These are phyloP conservation scores for Saccostrea glomerata DNA, from an alignment of 1,140 invertebrate genomes.

Conservation along the genomic window DNA sequence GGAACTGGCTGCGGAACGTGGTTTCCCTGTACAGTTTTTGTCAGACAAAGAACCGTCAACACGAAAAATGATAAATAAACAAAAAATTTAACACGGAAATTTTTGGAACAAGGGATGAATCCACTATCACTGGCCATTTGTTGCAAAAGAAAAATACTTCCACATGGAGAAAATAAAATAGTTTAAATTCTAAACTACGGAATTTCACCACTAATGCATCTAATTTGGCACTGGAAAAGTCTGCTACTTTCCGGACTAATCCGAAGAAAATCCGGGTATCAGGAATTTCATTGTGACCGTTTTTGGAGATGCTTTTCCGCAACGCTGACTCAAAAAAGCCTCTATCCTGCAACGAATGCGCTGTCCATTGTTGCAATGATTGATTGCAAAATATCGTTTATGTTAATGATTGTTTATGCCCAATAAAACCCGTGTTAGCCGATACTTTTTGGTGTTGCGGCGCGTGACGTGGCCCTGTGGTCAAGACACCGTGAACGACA, in stretches of 20 bases:
- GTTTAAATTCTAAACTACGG: background rate
- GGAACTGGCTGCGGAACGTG: background rate
- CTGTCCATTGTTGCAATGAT: background rate
- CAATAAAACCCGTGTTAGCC: conserved; percentile 6
- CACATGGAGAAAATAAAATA: background rate
- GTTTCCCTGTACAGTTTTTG: background rate
- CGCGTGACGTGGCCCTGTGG: conserved; percentile 13
- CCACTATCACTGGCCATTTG: background rate
- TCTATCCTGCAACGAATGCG: background rate
- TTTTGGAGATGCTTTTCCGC: background rate
- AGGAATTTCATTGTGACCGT: background rate
- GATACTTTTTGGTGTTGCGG: background rate
- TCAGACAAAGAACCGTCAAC: background rate
- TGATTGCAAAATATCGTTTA: conserved; percentile 31
- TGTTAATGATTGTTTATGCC: conserved; percentile 26
- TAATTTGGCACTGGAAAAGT: background rate
- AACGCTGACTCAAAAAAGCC: background rate
- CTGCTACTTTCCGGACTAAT: conserved; percentile 19
- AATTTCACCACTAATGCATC: background rate
- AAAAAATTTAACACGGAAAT: background rate
- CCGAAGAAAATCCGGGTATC: conserved; percentile 28
- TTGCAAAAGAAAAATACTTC: background rate
- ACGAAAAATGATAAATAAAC: background rate
- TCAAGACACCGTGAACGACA: background rate
- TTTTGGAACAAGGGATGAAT: background rate